These are phyloP conservation scores for Eulemur macaco DNA, from an alignment of 2,113 vertebrate species.

Conservation along the genomic window DNA sequence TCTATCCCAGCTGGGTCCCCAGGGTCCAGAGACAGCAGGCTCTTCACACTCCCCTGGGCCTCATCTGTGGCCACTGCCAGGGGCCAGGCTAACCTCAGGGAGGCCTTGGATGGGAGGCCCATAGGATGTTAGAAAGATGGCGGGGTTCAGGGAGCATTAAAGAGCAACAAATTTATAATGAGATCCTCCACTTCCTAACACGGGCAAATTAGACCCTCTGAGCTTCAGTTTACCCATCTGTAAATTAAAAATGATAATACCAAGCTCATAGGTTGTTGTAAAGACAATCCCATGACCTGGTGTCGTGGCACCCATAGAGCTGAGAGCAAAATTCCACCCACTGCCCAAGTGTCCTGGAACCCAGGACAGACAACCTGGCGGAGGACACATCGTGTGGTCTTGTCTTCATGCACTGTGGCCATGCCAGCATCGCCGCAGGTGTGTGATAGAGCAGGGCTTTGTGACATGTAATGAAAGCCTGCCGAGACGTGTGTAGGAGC, in stretches of 20 bases:
- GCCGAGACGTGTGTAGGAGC: neutral
- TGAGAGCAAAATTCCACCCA: neutral
- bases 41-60: neutral
- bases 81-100: neutral
- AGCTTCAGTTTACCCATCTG: neutral
- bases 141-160: neutral
- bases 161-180: neutral
- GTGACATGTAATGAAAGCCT: neutral
- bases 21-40: neutral
- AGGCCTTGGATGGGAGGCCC: neutral
- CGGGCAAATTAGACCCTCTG: neutral
- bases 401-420: neutral
- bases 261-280: neutral
- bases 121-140: neutral
- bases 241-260: neutral
- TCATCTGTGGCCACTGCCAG: neutral
- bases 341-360: neutral
- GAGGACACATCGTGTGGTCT: rapidly evolving
- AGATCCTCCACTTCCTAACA: neutral
- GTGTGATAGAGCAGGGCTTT: rapidly evolving
- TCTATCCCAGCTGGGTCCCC: neutral
- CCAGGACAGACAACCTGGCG: neutral
- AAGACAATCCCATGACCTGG: neutral
- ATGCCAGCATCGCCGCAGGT: rapidly evolving
- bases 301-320: neutral